Evolutionary conservation across 2,797 vertebrate species (phyloP).

Genomic region (Acanthurus tractus): DNA sequence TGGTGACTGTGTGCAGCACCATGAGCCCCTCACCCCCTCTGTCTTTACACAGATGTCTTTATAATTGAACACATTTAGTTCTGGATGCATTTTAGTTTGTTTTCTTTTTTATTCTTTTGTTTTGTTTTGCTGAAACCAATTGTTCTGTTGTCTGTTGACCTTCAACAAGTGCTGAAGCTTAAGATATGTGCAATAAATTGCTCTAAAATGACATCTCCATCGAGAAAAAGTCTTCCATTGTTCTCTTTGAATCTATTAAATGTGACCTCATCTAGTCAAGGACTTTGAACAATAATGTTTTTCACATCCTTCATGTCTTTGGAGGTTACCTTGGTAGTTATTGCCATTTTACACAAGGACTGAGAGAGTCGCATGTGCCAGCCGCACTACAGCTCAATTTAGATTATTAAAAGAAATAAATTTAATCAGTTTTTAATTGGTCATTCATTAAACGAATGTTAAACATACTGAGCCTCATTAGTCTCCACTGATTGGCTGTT

Average conservation of each 20-base stretch:
- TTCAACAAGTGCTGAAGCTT: conserved; percentile 11
- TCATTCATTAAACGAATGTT: background rate
- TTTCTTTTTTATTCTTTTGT: conserved; percentile 12
- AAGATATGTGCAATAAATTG: conserved; percentile 6
- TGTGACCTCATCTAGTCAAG: background rate
- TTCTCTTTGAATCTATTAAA: conserved; percentile 19
- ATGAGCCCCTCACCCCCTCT: conserved; percentile 20
- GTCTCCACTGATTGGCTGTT: background rate
- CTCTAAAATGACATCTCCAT: conserved; percentile 28
- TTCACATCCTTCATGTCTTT: too few species aligned
- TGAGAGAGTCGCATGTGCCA: too few species aligned
- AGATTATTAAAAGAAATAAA: conserved; percentile 5
- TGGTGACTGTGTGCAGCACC: conserved; percentile 21
- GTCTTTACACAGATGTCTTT: conserved; percentile 18
- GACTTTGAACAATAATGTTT: too few species aligned
- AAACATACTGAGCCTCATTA: background rate
- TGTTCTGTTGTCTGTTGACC: background rate
- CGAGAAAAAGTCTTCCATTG: conserved; percentile 1
- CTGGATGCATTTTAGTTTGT: background rate
- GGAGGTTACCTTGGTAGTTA: too few species aligned
- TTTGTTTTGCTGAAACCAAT: background rate
- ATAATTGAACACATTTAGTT: conserved; percentile 7
- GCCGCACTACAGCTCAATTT: too few species aligned
- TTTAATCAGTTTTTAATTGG: background rate
- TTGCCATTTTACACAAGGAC: too few species aligned